Evolutionary conservation across 2,888 invertebrate genomes (phyloP), one percentile per base, ranked within the genome.

Genomic region (Disparrhopalites patrizii): DNA sequence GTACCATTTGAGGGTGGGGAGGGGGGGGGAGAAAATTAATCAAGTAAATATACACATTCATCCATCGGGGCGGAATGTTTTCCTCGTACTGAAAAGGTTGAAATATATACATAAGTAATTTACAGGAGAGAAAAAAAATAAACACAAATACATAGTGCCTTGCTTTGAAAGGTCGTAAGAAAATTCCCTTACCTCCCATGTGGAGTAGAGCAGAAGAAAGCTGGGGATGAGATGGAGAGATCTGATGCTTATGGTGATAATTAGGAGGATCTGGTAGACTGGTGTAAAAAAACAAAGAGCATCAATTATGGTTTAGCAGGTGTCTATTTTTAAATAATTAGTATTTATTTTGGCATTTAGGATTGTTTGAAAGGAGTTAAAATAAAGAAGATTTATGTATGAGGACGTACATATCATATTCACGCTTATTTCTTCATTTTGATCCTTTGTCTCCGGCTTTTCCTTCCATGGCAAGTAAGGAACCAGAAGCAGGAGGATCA

Each of bases 141-240:
- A n/a, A n/a, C n/a, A n/a, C n/a, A n/a, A n/a, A n/a, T n/a, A n/a
- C n/a, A n/a, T n/a, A n/a, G n/a, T n/a, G n/a, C n/a, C n/a, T n/a
- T n/a, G n/a, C n/a, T n/a, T n/a, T n/a, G n/a, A n/a, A n/a, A n/a
- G n/a, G n/a, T n/a, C n/a, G n/a, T n/a, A n/a, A n/a, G n/a, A 10
- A 47, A 47, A 47, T 7, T 66, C 25, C 31, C 67, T 67, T 68
- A 75, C 75, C 68, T 73, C 73, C 75, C 75, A 75, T 31, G 75
- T 75, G 23, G 72, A 73, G 57, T 75, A 75, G 33, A 75, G 63
- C 20, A 75, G 67, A 43, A 74, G 54, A 62, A 75, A 75, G 54
- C 74, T 74, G 10, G 74, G 73, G 62, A 75, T 72, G 55, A 73
- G 67, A 68, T 75, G 75, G 27, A 74, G 36, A 27, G 68, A 69